A percentile compares a stretch with the other conserved stretches of the same genome.
Evolutionary conservation across 2,888 invertebrate genomes (phyloP).

Genomic region (Heliconius charithonia): DNA sequence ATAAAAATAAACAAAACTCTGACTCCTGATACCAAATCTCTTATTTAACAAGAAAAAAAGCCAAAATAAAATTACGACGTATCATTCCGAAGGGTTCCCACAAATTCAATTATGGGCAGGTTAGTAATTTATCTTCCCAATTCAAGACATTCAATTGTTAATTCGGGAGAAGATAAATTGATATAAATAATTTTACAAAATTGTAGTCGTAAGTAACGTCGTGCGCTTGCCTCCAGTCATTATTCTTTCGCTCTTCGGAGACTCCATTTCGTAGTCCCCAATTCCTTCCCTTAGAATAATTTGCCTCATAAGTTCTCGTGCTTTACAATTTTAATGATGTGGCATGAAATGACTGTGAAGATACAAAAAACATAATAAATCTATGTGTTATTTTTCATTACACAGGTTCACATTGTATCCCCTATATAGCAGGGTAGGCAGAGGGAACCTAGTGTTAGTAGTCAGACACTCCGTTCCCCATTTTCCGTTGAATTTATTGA

Average conservation of each 20-base stretch:
- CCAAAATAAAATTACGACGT: slow-evolving; percentile 12
- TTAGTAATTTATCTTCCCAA: slow-evolving; percentile 19
- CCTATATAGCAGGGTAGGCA: neutral
- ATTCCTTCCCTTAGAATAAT: slow-evolving; percentile 64
- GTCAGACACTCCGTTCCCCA: no score
- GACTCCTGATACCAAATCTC: no score
- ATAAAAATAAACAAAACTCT: neutral
- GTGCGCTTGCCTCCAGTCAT: slow-evolving; percentile 61
- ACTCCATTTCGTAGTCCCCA: slow-evolving; percentile 71
- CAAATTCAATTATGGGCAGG: slow-evolving; percentile 15
- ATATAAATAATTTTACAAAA: slow-evolving; percentile 34
- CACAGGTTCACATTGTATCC: neutral
- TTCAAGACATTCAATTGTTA: slow-evolving; percentile 30
- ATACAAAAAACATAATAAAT: neutral
- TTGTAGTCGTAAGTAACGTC: slow-evolving; percentile 39
- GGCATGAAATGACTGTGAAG: neutral
- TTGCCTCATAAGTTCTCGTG: slow-evolving; percentile 22
- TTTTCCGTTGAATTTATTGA: no score
- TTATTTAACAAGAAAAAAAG: neutral
- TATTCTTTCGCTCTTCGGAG: slow-evolving; percentile 73
- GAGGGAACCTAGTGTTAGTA: neutral
- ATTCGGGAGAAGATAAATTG: slow-evolving; percentile 25
- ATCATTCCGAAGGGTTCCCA: neutral
- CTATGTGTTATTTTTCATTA: neutral
- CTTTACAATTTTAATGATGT: slow-evolving; percentile 4